Conservation (phyloP, 1,140 invertebrate genomes). For the Solenopsis invicta region DNA sequence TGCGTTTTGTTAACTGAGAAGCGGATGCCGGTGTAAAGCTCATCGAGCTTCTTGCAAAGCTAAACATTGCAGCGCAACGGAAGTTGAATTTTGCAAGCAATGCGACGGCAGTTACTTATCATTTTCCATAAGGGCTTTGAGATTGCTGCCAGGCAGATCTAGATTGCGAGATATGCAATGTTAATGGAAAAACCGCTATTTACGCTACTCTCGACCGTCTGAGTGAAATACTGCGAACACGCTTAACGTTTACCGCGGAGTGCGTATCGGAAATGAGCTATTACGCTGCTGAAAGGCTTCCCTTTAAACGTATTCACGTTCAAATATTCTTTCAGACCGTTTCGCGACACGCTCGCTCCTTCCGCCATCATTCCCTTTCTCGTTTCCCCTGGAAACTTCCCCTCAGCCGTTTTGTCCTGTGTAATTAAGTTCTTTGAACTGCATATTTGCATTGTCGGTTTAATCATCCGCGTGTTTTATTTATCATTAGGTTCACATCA, state of each 20-base stretch:
- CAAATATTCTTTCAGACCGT: conserved; percentile 37
- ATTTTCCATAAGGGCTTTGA: conserved; percentile 50
- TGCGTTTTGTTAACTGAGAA: conserved; percentile 41
- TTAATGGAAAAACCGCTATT: conserved; percentile 59
- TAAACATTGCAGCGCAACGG: conserved; percentile 13
- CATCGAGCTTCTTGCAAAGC: conserved; percentile 37
- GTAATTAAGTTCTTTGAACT: conserved; percentile 48
- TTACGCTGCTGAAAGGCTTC: conserved; percentile 46
- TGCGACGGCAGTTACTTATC: conserved; percentile 38
- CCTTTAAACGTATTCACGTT: conserved; percentile 50
- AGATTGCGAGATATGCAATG: conserved; percentile 34
- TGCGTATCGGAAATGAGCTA: conserved; percentile 60
- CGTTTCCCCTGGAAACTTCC: conserved; percentile 1
- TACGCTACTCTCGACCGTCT: conserved; percentile 10
- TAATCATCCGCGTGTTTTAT: background rate
- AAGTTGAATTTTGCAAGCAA: conserved; percentile 41
- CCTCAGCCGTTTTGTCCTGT: background rate
- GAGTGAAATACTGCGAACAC: conserved; percentile 33
- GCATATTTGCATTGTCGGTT: background rate
- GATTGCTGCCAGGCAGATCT: conserved; percentile 23
- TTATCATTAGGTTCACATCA: background rate
- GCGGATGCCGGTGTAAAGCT: background rate
- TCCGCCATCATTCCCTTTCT: background rate
- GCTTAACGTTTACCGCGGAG: conserved; percentile 14
- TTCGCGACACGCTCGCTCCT: conserved; percentile 1